Evolutionary conservation across 1,140 invertebrate species (phyloP), one percentile per base, ranked within the genome.

Genomic region (Idris sp.): DNA sequence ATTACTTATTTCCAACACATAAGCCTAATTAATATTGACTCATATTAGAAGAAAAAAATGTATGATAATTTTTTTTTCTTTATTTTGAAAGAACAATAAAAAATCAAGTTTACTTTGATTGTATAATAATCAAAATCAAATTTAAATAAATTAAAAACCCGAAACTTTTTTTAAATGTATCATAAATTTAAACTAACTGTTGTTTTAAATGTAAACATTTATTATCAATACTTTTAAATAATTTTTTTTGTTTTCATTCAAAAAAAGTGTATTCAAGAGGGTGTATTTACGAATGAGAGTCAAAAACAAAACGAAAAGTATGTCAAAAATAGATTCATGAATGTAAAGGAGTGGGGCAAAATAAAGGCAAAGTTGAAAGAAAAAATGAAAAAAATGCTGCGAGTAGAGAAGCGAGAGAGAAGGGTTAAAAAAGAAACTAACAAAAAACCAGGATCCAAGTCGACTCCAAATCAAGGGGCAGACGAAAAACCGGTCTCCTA

Each of bases 381-480:
- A 51, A 56, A 61, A 69, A 36, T 7, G 25, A 54, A 49, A 22
- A 53, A 64, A 18, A 54, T 26, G n/a, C n/a, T n/a, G n/a, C n/a
- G n/a, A 53, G 46, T 33, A 59, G 56, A 48, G 43, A 49, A 68
- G 48, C 18, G 49, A 64, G 26, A 68, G 48, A 19, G 49, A 64
- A 22, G 43, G 28, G 15, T 31, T 22, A 4, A 53, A 54, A 64
- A 71, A 41, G 14, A 26, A 11, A 56, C 35, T 14, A 62, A 46
- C 11, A 75, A 78, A 77, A 76, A 81, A 76, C 54, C 61, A 76
- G 74, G 59, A 73, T 71, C 43, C 62, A 41, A 68, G 73, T 79
- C 77, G 67, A 74, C 76, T 84, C 82, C 80, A 81, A 86, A 85
- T 85, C 82, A 84, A 85, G 80, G 80, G 84, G 81, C 83, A 84